These are phyloP conservation scores for Vulpes lagopus DNA, from an alignment of 2,113 vertebrate species.

Conservation along the genomic window DNA sequence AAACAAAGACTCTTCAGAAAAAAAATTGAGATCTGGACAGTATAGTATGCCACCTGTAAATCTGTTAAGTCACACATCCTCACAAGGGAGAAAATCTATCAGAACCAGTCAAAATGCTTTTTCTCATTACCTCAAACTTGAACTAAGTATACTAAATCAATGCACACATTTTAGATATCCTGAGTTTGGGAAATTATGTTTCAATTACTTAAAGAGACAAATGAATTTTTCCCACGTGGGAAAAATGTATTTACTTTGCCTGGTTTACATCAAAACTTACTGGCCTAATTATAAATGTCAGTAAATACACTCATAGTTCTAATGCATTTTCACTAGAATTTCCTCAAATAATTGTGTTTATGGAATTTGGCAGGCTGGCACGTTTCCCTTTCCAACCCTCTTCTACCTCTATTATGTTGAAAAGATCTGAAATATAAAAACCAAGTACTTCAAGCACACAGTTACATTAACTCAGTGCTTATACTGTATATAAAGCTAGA, in stretches of 20 bases:
- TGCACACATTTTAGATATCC: background rate
- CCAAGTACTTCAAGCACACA: constrained; percentile 9
- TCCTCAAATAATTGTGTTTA: constrained; percentile 29
- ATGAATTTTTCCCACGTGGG: background rate
- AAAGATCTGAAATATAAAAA: constrained; percentile 39
- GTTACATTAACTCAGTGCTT: constrained; percentile 17
- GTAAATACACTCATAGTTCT: constrained; percentile 10
- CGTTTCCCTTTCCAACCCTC: background rate
- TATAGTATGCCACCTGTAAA: background rate
- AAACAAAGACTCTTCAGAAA: background rate
- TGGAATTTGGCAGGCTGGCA: background rate
- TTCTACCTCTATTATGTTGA: background rate
- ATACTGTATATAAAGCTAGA: background rate
- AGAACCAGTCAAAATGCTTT: background rate
- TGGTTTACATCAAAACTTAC: constrained; percentile 21
- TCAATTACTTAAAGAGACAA: constrained; percentile 48
- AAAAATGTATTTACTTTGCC: constrained; percentile 21
- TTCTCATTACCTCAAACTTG: background rate
- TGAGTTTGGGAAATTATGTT: constrained; percentile 27
- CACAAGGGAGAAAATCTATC: background rate
- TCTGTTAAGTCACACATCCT: background rate
- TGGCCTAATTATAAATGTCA: constrained; percentile 14
- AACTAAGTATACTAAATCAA: background rate
- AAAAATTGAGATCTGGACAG: background rate
- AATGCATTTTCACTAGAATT: constrained; percentile 43